Evolutionary conservation across 2,113 vertebrate genomes (phyloP), one percentile per base, ranked within the genome.

Genomic region (Nerophis lumbriciformis): DNA sequence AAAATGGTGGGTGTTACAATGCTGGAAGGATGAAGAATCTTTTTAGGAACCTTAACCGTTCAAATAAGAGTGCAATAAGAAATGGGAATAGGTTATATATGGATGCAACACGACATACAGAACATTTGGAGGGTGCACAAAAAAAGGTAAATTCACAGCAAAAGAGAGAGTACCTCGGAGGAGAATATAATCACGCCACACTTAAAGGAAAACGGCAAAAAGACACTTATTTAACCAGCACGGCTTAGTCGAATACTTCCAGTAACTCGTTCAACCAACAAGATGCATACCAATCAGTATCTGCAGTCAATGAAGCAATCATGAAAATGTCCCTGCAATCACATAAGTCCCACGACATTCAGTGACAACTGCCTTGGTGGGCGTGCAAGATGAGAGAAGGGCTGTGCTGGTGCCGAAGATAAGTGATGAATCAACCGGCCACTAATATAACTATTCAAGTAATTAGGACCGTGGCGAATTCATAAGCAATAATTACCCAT

Each of bases 401-500:
- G 6, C 28, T 16, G n/a, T 21, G 44, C 65, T n/a, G 11, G 55
- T 59, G 35, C 53, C n/a, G 14, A 36, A 49, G 69, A 77, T 73
- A 66, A 78, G 75, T n/a, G 51, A 71, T 48, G 60, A 85, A 80
- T 83, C 79, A 77, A 81, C 76, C 81, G 72, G 42, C 48, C 28
- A 4, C 74, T 73, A 83, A 83, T 83, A 47, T 53, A 81, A 61
- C 69, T 73, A 50, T 69, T 74, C 49, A 56, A 42, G 67, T 71
- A 83, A 86, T 86, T 83, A 80, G 71, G 16, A 72, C 59, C 71
- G 35, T 66, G 79, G 82, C 80, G 57, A 83, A 89, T 81, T 64
- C 48, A 77, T 67, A 69, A 71, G 69, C 8, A 12, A 61, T 63
- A 49, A 83, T 83, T 78, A 75, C 69, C 72, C 51, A 15, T 54